A percentile compares a stretch with the other conserved stretches of the same genome.
Evolutionary conservation across 2,797 vertebrate species (phyloP).

Genomic region (Amblyraja radiata): DNA sequence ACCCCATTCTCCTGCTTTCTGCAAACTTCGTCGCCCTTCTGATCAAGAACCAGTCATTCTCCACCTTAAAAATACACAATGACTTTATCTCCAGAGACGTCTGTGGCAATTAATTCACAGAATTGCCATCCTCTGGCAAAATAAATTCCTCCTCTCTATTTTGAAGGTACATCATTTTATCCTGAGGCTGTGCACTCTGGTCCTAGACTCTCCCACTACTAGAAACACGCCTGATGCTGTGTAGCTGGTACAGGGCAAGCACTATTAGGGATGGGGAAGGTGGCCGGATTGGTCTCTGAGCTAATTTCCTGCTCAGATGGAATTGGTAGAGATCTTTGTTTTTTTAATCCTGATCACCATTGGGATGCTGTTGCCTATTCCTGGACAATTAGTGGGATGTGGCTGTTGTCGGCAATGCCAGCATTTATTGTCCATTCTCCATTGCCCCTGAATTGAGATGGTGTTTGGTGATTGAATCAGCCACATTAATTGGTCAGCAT

Average conservation of each 20-base stretch:
- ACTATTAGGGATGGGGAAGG: not conserved
- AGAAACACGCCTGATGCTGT: not conserved
- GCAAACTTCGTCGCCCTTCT: no score
- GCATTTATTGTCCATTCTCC: not conserved
- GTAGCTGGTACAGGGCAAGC: not conserved
- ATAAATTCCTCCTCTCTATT: no score
- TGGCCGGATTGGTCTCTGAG: not conserved
- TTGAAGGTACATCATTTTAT: no score
- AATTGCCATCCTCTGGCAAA: no score
- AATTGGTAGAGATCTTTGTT: not conserved
- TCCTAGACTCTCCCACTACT: no score
- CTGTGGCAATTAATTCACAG: no score
- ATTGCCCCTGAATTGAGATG: not conserved
- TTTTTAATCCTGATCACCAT: not conserved
- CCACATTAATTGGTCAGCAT: not conserved
- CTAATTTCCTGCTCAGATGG: not conserved
- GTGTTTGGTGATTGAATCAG: not conserved
- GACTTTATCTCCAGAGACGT: no score
- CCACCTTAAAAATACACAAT: no score
- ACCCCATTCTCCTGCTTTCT: no score
- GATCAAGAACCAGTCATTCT: no score
- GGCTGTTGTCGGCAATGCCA: not conserved
- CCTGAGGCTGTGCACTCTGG: no score
- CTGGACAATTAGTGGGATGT: not conserved
- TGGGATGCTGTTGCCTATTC: not conserved